These are phyloP conservation scores for Ricordea florida DNA, from an alignment of 92 coral and sea anemone species.

Conservation along the genomic window DNA sequence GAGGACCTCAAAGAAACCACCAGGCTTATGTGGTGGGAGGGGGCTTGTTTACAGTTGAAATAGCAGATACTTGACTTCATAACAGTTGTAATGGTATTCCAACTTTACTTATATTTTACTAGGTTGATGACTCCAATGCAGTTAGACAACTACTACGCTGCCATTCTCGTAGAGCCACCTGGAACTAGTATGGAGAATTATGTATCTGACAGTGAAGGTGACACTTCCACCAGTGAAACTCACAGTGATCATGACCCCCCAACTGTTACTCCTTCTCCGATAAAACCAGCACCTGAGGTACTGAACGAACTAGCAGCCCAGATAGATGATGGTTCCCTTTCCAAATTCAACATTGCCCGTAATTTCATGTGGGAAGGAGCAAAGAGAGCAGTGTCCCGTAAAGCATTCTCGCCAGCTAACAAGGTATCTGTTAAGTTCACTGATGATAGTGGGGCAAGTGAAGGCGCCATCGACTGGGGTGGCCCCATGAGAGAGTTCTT, in stretches of 20 bases:
- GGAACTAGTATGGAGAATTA: no score
- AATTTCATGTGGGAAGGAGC: conserved; percentile 78
- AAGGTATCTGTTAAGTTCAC: conserved; percentile 75
- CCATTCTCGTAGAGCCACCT: no score
- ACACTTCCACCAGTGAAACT: conserved; percentile 25
- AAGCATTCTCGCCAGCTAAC: conserved; percentile 65
- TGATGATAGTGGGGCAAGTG: conserved; percentile 69
- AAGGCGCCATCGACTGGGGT: conserved; percentile 68
- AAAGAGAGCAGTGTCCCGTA: conserved; percentile 62
- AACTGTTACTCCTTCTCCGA: conserved; percentile 23
- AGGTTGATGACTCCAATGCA: no score
- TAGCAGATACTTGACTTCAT: no score
- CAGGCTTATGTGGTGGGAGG: no score
- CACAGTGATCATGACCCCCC: conserved; percentile 44
- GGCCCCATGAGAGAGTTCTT: conserved; percentile 68
- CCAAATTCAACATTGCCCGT: conserved; percentile 72
- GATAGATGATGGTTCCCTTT: conserved; percentile 29
- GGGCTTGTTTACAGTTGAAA: no score
- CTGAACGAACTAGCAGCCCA: conserved; percentile 63
- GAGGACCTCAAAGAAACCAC: no score
- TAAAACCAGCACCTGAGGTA: conserved; percentile 32
- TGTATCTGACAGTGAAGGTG: conserved; percentile 36
- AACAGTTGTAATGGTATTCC: no score
- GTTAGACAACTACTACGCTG: no score
- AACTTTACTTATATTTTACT: no score